These are phyloP conservation scores for Cenopis cana DNA, from an alignment of 2,888 invertebrate genomes.

Conservation along the genomic window DNA sequence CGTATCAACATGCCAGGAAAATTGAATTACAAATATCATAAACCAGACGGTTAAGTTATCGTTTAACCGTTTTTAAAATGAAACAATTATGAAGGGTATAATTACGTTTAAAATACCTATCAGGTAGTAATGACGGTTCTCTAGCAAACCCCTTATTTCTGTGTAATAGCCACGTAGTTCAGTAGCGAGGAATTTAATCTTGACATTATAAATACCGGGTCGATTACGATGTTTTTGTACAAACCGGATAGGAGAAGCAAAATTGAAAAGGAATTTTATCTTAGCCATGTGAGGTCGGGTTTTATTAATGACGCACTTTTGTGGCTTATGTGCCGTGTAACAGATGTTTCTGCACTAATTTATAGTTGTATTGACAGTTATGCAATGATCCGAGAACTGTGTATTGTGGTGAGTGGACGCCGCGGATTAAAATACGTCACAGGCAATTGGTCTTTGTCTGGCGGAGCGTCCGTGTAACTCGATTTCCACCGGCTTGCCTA, in stretches of 20 bases:
- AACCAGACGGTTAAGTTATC: constrained; percentile 23
- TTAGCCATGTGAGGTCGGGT: constrained; percentile 56
- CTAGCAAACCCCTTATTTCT: constrained; percentile 48
- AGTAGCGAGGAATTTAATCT: constrained; percentile 57
- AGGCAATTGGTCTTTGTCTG: not conserved
- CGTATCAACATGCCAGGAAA: constrained; percentile 24
- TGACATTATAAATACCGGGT: constrained; percentile 57
- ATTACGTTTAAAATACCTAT: constrained; percentile 41
- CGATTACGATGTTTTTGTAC: constrained; percentile 55
- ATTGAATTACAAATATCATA: constrained; percentile 39
- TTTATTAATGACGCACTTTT: constrained; percentile 57
- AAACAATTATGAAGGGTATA: constrained; percentile 35
- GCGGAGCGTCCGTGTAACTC: too few species aligned
- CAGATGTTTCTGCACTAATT: constrained; percentile 57
- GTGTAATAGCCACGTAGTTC: constrained; percentile 55
- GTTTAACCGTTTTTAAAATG: constrained; percentile 42
- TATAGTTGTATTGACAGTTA: constrained; percentile 65
- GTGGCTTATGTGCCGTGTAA: constrained; percentile 52
- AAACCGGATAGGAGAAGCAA: constrained; percentile 52
- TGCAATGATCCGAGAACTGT: constrained; percentile 60
- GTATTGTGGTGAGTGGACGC: constrained; percentile 35
- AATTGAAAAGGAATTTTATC: constrained; percentile 66
- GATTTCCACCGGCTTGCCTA: too few species aligned
- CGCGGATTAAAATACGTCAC: not conserved
- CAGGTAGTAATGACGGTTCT: constrained; percentile 40